Evolutionary conservation across 1,140 invertebrate species (phyloP).

Genomic region (Ptiloglossa arizonensis): DNA sequence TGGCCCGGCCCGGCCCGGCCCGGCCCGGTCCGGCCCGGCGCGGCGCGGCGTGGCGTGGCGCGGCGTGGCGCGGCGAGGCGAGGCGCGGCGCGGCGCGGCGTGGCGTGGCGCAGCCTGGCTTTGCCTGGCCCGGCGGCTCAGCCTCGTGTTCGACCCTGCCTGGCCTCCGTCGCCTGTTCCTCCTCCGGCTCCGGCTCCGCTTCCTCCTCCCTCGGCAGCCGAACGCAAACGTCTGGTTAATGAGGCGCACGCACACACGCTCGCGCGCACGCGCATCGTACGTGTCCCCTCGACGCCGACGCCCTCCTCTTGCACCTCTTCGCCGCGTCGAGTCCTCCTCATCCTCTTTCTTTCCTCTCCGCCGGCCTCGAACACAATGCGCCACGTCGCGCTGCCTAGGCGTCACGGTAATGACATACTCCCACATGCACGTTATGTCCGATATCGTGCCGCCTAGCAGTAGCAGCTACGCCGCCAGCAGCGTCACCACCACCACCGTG

Average conservation of each 20-base stretch:
- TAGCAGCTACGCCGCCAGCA: slow-evolving; percentile 42
- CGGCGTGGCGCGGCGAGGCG: too few species aligned
- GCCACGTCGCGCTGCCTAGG: slow-evolving; percentile 74
- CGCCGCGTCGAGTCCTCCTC: slow-evolving; percentile 35
- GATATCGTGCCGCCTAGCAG: slow-evolving; percentile 62
- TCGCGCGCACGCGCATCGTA: slow-evolving; percentile 71
- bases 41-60: slow-evolving; percentile 20
- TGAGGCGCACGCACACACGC: slow-evolving; percentile 76
- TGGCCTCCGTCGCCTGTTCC: slow-evolving; percentile 38
- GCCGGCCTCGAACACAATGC: slow-evolving; percentile 71
- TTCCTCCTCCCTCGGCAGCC: slow-evolving; percentile 55
- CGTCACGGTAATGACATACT: slow-evolving; percentile 78
- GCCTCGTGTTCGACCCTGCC: slow-evolving; percentile 62
- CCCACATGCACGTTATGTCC: slow-evolving; percentile 69
- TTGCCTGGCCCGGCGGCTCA: slow-evolving; percentile 47
- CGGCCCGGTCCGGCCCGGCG: too few species aligned
- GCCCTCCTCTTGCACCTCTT: slow-evolving; percentile 50
- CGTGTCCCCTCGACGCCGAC: slow-evolving; percentile 55
- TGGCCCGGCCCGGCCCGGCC: slow-evolving; percentile 41
- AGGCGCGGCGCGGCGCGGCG: slow-evolving; percentile 50
- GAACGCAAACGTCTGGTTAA: slow-evolving; percentile 73
- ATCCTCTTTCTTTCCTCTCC: slow-evolving; percentile 61
- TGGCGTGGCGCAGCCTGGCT: slow-evolving; percentile 29
- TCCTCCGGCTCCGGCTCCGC: slow-evolving; percentile 19
- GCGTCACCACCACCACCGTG: slow-evolving; percentile 13